Evolutionary conservation across 2,113 vertebrate species (phyloP).

Genomic region (Hypanus sabinus): DNA sequence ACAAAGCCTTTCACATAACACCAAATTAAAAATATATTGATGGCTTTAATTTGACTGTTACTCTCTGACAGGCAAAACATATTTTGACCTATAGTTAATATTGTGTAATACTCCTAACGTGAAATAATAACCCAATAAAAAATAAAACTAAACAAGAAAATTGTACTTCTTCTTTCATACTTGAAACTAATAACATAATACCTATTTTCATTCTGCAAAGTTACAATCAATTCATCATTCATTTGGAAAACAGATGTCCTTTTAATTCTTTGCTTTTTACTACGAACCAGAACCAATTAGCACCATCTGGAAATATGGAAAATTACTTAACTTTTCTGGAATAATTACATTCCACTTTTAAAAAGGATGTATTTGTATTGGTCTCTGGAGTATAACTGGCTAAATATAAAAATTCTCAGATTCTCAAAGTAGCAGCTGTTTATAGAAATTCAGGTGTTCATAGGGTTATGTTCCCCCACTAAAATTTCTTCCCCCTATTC

Average conservation of each 20-base stretch:
- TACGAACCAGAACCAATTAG: not conserved
- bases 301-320: conserved; percentile 22
- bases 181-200: not conserved
- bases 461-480: not conserved
- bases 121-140: not conserved
- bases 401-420: not conserved
- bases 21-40: not conserved
- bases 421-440: not conserved
- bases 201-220: not conserved
- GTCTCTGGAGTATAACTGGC: not conserved
- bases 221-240: not conserved
- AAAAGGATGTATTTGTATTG: not conserved
- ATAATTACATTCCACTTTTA: conserved; percentile 9
- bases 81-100: not conserved
- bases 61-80: not conserved
- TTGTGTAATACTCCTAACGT: not conserved
- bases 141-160: not conserved
- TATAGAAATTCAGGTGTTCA: not conserved
- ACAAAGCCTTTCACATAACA: not conserved
- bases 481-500: not conserved
- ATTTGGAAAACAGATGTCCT: conserved; percentile 23
- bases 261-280: not conserved
- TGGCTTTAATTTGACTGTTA: not conserved
- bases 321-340: conserved; percentile 5
- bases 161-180: not conserved